These are phyloP conservation scores for Caprella mutica DNA, from an alignment of 2,888 invertebrate genomes.

Conservation along the genomic window DNA sequence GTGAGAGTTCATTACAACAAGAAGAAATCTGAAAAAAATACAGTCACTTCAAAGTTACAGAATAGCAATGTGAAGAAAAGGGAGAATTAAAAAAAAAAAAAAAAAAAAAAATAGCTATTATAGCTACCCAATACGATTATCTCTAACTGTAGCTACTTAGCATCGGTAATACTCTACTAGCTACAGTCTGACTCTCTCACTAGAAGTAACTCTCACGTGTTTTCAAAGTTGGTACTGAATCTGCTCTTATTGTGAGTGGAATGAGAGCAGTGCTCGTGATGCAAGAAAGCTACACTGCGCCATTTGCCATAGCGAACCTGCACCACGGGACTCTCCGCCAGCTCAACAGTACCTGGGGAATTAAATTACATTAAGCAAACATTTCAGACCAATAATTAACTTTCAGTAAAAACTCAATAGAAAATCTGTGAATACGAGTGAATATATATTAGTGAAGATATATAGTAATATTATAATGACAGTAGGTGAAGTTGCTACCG, in stretches of 20 bases:
- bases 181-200: too few species aligned
- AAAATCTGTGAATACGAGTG: not conserved
- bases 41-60: too few species aligned
- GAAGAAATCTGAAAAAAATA: too few species aligned
- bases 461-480: not conserved
- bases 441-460: slow-evolving; percentile 2
- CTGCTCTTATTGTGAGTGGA: slow-evolving; percentile 26
- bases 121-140: too few species aligned
- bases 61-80: too few species aligned
- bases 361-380: not conserved
- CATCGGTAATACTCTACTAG: too few species aligned
- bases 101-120: too few species aligned
- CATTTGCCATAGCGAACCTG: slow-evolving; percentile 24
- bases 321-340: slow-evolving; percentile 29
- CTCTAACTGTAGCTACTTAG: too few species aligned
- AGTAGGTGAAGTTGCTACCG: too few species aligned
- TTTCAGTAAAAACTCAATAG: not conserved
- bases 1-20: too few species aligned
- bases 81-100: too few species aligned
- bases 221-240: slow-evolving; percentile 13
- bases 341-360: slow-evolving; percentile 27
- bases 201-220: too few species aligned
- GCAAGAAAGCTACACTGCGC: slow-evolving; percentile 27
- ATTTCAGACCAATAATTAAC: not conserved
- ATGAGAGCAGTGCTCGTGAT: slow-evolving; percentile 33